Percentiles rank a stretch among this genome's conserved stretches.
phyloP scores from a whole-genome alignment of 2,797 vertebrate genomes.

The Sebastes minor region DNA sequence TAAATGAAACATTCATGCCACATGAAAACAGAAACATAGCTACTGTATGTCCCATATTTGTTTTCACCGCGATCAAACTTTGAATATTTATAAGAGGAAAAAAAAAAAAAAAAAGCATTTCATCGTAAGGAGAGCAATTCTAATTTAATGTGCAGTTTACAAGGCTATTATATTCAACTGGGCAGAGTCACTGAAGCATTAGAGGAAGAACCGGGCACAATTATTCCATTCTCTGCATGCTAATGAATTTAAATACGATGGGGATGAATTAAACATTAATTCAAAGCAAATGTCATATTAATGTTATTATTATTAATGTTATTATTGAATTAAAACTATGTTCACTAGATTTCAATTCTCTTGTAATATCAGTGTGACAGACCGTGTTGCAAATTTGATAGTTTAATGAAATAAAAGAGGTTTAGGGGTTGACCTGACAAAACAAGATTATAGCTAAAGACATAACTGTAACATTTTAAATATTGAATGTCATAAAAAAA shows the following conservation, averaged over 20 bases:
- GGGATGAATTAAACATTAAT: constrained; percentile 71
- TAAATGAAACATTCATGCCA: constrained; percentile 69
- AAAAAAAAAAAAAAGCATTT: constrained; percentile 59
- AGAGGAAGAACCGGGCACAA: constrained; percentile 60
- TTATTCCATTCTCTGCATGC: constrained; percentile 64
- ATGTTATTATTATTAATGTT: constrained; percentile 67
- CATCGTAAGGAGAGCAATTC: constrained; percentile 60
- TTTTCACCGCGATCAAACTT: constrained; percentile 63
- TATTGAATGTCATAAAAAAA: not conserved
- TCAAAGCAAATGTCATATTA: constrained; percentile 65
- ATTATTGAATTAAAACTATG: constrained; percentile 60
- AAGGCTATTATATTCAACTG: constrained; percentile 69
- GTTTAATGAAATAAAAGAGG: not conserved
- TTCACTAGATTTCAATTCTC: constrained; percentile 24
- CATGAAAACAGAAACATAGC: constrained; percentile 64
- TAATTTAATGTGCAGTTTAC: constrained; percentile 74
- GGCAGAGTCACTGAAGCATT: constrained; percentile 66
- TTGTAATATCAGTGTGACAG: not conserved
- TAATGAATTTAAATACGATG: constrained; percentile 65
- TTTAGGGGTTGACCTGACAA: not conserved
- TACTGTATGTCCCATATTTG: constrained; percentile 62
- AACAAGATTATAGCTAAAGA: not conserved
- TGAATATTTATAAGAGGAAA: constrained; percentile 76
- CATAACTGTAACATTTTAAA: not conserved
- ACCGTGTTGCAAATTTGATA: not conserved